These are phyloP conservation scores for Neocrepidodera transversa DNA, from an alignment of 2,888 invertebrate genomes.

Conservation along the genomic window DNA sequence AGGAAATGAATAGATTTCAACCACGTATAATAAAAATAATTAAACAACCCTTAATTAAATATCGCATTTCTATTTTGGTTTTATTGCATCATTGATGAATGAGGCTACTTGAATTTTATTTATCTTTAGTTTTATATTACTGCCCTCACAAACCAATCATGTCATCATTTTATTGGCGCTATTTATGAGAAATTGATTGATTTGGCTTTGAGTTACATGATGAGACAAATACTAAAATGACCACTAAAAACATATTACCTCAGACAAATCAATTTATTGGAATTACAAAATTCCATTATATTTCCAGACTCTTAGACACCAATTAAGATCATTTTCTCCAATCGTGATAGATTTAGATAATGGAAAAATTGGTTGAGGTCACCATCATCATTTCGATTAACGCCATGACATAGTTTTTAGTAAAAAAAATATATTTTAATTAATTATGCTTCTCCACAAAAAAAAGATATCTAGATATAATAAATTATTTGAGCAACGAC, in stretches of 20 bases:
- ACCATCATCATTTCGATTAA: too few relatives aligned
- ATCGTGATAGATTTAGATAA: neutral
- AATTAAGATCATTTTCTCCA: neutral
- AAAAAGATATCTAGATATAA: too few relatives aligned
- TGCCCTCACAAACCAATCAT: constrained; percentile 3
- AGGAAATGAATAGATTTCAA: too few relatives aligned
- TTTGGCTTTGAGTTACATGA: constrained; percentile 11
- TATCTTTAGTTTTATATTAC: constrained; percentile 12
- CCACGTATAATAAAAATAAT: too few relatives aligned
- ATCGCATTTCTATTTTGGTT: constrained; percentile 6
- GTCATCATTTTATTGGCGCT: neutral
- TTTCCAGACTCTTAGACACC: neutral
- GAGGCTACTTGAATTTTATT: neutral
- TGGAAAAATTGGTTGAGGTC: too few relatives aligned
- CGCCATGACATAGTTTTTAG: too few relatives aligned
- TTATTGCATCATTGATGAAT: constrained; percentile 11
- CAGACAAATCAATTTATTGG: constrained; percentile 9
- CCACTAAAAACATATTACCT: neutral
- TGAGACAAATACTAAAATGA: constrained; percentile 5
- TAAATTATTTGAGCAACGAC: too few relatives aligned
- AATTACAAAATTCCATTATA: neutral
- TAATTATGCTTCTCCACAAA: too few relatives aligned
- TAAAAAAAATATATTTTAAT: too few relatives aligned
- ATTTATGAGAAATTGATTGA: constrained; percentile 14
- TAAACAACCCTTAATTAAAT: neutral